Evolutionary conservation across 2,797 vertebrate species (phyloP), one percentile per base, ranked within the genome.

Genomic region (Menidia menidia): DNA sequence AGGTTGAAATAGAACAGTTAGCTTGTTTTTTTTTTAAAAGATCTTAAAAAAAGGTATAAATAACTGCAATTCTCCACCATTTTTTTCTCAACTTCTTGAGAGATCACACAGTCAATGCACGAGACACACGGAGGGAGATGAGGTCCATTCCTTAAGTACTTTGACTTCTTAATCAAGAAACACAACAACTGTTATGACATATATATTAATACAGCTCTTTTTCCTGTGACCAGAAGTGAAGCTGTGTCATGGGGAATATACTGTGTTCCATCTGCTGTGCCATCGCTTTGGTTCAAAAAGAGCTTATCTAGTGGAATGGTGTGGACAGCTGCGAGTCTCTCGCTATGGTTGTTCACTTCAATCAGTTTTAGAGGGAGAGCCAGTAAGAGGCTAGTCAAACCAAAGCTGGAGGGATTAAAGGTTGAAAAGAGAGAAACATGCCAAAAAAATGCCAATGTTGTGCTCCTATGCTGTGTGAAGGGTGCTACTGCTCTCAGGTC

Each of bases 221-320:
- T 69, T 44, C 51, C 60, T 8, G 15, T 52, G 60, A 75, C 82
- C 47, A 5, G 54, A 66, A 81, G 82, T 60, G 0, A 75, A 50
- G 67, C 59, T 57, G 69, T 9, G 31, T 70, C 75, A 78, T 77
- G 75, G 43, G 61, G 78, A 67, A 80, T 70, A 63, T 88, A 77
- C 90, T 39, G 25, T 25, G 25, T 25, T 88, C 85, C 82, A 80
- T 89, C 84, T 85, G 86, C 78, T 13, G 45, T 80, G 82, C 68
- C 66, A 78, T 85, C 76, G 2, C 25, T 80, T 71, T 75, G 76
- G 86, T 66, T 83, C 82, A 83, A 75, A 59, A 72, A 84, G 68
- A 53, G 62, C 79, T 87, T 70, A 72, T 88, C 80, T 68, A 44
- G 32, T 42, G 62, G 47, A 47, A 78, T 64, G 70, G 35, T 53